Conservation (phyloP, 2,113 vertebrate species). For the Leptobrachium ailaonicum region DNA sequence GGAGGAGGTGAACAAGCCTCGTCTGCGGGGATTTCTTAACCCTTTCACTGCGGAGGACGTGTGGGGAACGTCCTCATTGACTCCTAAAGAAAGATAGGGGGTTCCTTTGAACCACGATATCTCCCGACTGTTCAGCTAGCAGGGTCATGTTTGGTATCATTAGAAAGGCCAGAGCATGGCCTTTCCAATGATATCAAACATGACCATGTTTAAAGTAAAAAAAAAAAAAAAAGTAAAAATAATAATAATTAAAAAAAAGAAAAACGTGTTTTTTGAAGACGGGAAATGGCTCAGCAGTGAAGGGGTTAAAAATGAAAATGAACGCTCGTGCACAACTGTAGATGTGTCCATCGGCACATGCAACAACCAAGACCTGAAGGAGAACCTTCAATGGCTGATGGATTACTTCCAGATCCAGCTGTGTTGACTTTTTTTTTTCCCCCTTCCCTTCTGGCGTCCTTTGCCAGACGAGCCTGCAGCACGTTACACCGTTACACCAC, state of each 20-base stretch:
- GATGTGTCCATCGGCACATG: neutral
- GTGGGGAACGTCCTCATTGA: too few relatives aligned
- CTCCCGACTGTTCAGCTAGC: too few relatives aligned
- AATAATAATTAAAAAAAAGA: neutral
- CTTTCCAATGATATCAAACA: too few relatives aligned
- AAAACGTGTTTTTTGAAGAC: too few relatives aligned
- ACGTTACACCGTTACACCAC: conserved; percentile 3
- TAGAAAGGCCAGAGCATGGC: too few relatives aligned
- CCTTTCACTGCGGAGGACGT: too few relatives aligned
- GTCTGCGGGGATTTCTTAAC: neutral
- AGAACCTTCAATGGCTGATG: neutral
- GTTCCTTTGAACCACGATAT: too few relatives aligned
- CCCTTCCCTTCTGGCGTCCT: neutral
- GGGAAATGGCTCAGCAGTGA: too few relatives aligned
- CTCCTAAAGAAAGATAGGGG: too few relatives aligned
- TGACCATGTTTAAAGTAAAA: too few relatives aligned
- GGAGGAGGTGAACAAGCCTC: neutral
- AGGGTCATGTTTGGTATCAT: too few relatives aligned
- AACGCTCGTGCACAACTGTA: neutral
- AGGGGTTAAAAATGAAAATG: too few relatives aligned
- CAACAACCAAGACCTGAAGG: neutral
- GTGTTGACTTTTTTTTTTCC: neutral
- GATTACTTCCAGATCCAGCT: neutral
- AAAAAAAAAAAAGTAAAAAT: neutral
- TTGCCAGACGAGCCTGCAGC: conserved; percentile 5